phyloP scores from a whole-genome alignment of 2,113 vertebrate species.

The Pampusana beccarii region DNA sequence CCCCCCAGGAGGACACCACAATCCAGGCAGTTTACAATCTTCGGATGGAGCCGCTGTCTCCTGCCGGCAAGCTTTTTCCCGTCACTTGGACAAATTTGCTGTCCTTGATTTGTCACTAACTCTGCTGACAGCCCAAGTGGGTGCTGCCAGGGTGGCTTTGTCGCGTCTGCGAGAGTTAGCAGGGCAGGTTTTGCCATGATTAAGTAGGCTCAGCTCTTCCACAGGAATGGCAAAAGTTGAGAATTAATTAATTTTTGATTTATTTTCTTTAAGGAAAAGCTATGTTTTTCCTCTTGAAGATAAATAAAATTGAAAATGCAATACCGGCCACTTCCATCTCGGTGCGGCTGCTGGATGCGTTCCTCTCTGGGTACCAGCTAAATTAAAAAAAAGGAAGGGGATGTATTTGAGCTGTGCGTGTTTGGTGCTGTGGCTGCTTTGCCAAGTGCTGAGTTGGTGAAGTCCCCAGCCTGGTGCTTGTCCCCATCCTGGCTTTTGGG shows the following conservation, averaged over 20 bases:
- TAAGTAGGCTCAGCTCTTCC: neutral
- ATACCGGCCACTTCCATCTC: neutral
- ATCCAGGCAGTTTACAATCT: neutral
- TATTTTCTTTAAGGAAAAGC: neutral
- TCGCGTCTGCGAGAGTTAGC: neutral
- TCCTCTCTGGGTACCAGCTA: neutral
- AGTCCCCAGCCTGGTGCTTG: neutral
- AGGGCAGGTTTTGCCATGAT: neutral
- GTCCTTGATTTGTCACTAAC: neutral
- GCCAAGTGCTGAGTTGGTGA: neutral
- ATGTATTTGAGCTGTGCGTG: fast-evolving
- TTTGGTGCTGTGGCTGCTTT: neutral
- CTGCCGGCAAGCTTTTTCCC: neutral
- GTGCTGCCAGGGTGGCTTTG: neutral
- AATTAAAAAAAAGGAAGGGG: neutral
- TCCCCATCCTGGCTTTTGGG: neutral
- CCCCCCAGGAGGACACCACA: neutral
- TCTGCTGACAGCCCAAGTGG: neutral
- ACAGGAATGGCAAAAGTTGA: neutral
- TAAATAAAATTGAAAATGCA: neutral
- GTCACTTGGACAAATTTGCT: neutral
- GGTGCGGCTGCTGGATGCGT: neutral
- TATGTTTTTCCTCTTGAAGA: neutral
- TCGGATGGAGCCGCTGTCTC: neutral
- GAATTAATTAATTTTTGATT: fast-evolving